A percentile compares a stretch with the other conserved stretches of the same genome.
These are phyloP conservation scores for Bombylius major DNA, from an alignment of 2,888 invertebrate species.

Conservation along the genomic window DNA sequence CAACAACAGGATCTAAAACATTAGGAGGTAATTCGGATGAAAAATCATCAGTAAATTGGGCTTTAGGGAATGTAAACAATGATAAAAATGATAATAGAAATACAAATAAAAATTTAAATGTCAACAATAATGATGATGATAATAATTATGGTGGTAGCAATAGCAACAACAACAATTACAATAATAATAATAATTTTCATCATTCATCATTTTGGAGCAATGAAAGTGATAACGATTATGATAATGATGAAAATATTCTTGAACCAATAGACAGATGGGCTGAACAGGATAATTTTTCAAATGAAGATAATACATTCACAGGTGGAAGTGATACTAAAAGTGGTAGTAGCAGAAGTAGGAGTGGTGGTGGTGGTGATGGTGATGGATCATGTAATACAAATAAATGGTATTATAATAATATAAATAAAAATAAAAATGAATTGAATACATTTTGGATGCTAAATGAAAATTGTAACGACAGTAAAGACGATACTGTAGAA, in stretches of 20 bases:
- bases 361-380: background rate
- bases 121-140: background rate
- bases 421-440: conserved; percentile 10
- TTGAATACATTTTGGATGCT: conserved; percentile 21
- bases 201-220: background rate
- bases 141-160: no score
- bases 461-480: conserved; percentile 22
- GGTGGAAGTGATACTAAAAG: no score
- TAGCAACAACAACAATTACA: no score
- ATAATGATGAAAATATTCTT: conserved; percentile 8
- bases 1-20: background rate
- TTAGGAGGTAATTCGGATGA: background rate
- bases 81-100: background rate
- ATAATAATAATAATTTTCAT: no score
- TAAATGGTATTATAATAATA: conserved; percentile 4
- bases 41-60: background rate
- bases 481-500: conserved; percentile 20
- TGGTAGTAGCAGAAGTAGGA: no score
- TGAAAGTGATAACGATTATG: conserved; percentile 3
- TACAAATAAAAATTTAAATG: background rate
- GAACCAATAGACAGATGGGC: conserved; percentile 7
- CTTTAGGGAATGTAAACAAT: background rate
- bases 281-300: background rate
- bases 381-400: conserved; percentile 6
- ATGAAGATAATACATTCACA: background rate